Percentiles rank a stretch among this genome's conserved stretches.
These are phyloP conservation scores for Zelostemma sp. DNA, from an alignment of 1,140 invertebrate genomes.

Conservation along the genomic window DNA sequence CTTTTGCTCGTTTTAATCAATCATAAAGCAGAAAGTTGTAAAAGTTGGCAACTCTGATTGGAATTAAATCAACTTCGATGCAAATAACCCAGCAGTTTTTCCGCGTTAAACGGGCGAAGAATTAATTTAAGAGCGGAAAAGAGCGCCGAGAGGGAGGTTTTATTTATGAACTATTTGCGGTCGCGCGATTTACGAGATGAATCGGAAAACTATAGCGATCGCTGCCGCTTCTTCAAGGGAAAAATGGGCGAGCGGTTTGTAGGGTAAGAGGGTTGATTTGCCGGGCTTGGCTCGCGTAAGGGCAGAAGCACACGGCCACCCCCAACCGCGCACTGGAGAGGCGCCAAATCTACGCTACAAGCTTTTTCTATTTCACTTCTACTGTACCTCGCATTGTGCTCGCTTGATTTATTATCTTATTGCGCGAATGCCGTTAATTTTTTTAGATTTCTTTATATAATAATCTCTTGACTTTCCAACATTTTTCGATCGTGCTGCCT, in stretches of 20 bases:
- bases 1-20: too few relatives aligned
- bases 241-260: conserved; percentile 29
- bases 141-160: conserved; percentile 20
- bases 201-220: conserved; percentile 51
- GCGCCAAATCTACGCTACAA: conserved; percentile 60
- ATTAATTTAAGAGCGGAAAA: too few relatives aligned
- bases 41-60: too few relatives aligned
- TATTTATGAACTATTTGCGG: conserved; percentile 58
- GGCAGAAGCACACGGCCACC: conserved; percentile 36
- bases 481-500: too few relatives aligned
- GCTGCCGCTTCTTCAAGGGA: conserved; percentile 19
- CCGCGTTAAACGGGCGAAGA: too few relatives aligned
- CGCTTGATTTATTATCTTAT: conserved; percentile 59
- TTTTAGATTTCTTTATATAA: too few relatives aligned
- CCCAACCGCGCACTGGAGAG: conserved; percentile 51
- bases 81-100: too few relatives aligned
- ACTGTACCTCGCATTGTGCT: conserved; percentile 48
- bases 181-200: conserved; percentile 53
- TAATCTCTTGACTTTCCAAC: too few relatives aligned
- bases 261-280: conserved; percentile 23
- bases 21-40: too few relatives aligned
- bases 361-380: conserved; percentile 59
- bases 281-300: conserved; percentile 11
- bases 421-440: conserved; percentile 18
- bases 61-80: too few relatives aligned